Percentiles rank a stretch among this genome's conserved stretches.
Conservation (phyloP, 2,797 vertebrate genomes). For the Aphelocoma californica region DNA sequence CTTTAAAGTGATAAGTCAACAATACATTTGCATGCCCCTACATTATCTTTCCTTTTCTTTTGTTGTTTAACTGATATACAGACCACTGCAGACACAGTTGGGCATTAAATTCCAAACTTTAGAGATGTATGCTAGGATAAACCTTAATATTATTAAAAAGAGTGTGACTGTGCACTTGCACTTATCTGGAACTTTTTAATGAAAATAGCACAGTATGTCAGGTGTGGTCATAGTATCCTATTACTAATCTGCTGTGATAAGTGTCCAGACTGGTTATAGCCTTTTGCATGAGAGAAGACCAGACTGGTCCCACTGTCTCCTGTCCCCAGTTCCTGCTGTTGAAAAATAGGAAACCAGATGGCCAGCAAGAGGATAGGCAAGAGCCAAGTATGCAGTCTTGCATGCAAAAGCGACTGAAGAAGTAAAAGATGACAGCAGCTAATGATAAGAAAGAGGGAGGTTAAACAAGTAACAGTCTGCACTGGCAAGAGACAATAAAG, state of each 20-base stretch:
- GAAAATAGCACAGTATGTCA: neutral
- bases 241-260: neutral
- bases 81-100: neutral
- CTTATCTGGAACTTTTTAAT: neutral
- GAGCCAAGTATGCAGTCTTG: neutral
- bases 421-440: neutral
- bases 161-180: neutral
- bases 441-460: neutral
- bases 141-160: neutral
- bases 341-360: neutral
- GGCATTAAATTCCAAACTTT: neutral
- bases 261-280: neutral
- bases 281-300: neutral
- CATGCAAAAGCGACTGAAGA: neutral
- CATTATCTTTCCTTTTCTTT: neutral
- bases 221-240: neutral
- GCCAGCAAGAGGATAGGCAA: neutral
- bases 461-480: neutral
- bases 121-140: neutral
- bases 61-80: neutral
- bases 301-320: rapidly evolving
- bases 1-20: neutral
- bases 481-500: neutral
- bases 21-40: neutral
- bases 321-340: neutral